Percentiles rank a stretch among this genome's conserved stretches.
Evolutionary conservation across 2,113 vertebrate genomes (phyloP).

Genomic region (Halcyon malimbica): DNA sequence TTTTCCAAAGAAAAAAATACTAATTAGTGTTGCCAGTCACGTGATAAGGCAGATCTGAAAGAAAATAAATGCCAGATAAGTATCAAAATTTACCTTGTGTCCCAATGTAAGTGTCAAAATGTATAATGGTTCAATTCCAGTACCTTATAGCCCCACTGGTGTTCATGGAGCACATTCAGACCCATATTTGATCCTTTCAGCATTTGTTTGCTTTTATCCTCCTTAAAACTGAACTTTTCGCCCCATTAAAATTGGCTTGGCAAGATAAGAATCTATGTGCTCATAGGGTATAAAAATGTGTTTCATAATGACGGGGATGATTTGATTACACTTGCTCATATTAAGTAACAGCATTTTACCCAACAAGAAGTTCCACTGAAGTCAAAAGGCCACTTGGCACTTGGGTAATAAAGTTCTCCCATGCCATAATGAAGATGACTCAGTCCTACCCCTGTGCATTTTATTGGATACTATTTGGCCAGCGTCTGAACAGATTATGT

Average conservation of each 20-base stretch:
- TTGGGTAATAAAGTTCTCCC: neutral
- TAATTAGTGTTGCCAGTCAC: neutral
- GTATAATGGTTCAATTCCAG: neutral
- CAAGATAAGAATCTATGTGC: neutral
- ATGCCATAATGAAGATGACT: neutral
- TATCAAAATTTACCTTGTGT: neutral
- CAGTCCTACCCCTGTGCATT: neutral
- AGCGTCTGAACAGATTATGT: constrained; percentile 9
- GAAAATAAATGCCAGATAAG: neutral
- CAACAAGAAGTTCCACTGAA: neutral
- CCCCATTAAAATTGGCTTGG: neutral
- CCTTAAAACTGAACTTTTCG: neutral
- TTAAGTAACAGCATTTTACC: neutral
- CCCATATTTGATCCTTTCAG: neutral
- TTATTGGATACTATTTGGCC: constrained; percentile 1
- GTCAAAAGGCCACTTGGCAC: constrained; percentile 4
- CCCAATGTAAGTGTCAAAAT: neutral
- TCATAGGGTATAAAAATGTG: neutral
- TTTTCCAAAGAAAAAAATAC: neutral
- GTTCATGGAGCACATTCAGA: neutral
- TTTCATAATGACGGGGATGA: neutral
- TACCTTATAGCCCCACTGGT: neutral
- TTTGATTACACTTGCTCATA: neutral
- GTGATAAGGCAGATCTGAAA: neutral
- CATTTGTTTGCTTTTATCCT: neutral